A percentile compares a stretch with the other conserved stretches of the same genome.
Evolutionary conservation across 1,140 invertebrate species (phyloP).

Genomic region (Chymomyza costata): DNA sequence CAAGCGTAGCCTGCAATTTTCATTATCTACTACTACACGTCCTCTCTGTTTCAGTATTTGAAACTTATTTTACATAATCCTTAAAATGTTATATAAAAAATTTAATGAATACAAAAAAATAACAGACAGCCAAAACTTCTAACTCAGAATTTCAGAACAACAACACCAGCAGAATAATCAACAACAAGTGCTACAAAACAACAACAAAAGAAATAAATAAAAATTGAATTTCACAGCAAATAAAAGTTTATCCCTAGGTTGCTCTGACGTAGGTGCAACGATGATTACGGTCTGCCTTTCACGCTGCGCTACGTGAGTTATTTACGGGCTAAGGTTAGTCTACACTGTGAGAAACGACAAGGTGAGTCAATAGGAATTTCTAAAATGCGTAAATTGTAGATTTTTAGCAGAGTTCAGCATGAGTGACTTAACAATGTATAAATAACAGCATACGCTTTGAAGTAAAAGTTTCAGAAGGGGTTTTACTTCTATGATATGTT

Average conservation of each 20-base stretch:
- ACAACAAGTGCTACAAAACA: not conserved
- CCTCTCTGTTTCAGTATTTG: slow-evolving; percentile 29
- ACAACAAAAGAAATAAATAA: slow-evolving; percentile 28
- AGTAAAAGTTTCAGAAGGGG: too few species aligned
- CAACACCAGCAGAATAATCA: not conserved
- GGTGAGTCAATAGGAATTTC: too few species aligned
- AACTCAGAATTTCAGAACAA: too few species aligned
- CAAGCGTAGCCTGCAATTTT: slow-evolving; percentile 50
- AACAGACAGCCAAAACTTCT: slow-evolving; percentile 27
- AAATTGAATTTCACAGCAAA: slow-evolving; percentile 58
- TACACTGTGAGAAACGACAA: too few species aligned
- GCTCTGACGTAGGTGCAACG: slow-evolving; percentile 17
- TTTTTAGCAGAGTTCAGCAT: too few species aligned
- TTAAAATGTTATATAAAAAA: slow-evolving; percentile 68
- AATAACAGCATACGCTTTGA: too few species aligned
- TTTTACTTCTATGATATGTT: too few species aligned
- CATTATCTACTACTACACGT: slow-evolving; percentile 43
- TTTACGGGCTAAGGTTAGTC: too few species aligned
- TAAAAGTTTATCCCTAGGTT: slow-evolving; percentile 50
- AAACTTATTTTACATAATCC: slow-evolving; percentile 65
- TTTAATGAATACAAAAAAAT: too few species aligned
- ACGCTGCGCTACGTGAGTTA: slow-evolving; percentile 45
- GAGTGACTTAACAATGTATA: too few species aligned
- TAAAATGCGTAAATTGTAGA: too few species aligned
- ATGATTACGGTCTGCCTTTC: too few species aligned